phyloP scores from a whole-genome alignment of 2,888 invertebrate genomes.

The Fragum fragum region DNA sequence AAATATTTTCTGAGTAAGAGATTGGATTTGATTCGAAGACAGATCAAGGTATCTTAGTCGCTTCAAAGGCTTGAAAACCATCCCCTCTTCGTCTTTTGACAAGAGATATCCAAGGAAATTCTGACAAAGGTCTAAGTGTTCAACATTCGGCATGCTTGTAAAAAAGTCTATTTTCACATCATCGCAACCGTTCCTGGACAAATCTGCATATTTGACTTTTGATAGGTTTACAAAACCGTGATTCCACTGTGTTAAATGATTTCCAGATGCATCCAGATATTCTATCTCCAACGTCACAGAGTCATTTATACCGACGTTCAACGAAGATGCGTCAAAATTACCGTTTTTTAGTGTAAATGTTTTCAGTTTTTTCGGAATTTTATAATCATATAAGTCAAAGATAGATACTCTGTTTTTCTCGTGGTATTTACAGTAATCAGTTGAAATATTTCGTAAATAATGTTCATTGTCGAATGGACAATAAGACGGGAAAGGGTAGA shows the following conservation, averaged over 20 bases:
- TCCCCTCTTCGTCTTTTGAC: not conserved
- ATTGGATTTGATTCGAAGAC: no score
- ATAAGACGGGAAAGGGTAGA: no score
- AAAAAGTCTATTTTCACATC: conserved; percentile 16
- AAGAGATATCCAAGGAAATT: conserved; percentile 43
- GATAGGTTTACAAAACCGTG: conserved; percentile 25
- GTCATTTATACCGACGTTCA: not conserved
- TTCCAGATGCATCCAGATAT: conserved; percentile 37
- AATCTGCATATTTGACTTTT: conserved; percentile 28
- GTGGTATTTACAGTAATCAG: not conserved
- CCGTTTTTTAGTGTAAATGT: not conserved
- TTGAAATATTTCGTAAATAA: not conserved
- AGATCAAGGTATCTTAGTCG: conserved; percentile 34
- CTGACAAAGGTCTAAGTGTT: conserved; percentile 25
- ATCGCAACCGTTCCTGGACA: conserved; percentile 39
- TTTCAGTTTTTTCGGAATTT: not conserved
- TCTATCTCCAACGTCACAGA: conserved; percentile 6
- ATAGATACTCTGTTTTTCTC: not conserved
- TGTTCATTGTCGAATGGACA: conserved; percentile 33
- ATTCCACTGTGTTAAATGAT: conserved; percentile 15
- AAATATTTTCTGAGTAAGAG: conserved; percentile 14
- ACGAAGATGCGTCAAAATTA: conserved; percentile 14
- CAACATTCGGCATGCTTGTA: not conserved
- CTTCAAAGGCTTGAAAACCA: conserved; percentile 28
- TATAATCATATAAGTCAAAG: not conserved